Evolutionary conservation across 1,140 invertebrate genomes (phyloP).

Genomic region (Drosophila sproati): DNA sequence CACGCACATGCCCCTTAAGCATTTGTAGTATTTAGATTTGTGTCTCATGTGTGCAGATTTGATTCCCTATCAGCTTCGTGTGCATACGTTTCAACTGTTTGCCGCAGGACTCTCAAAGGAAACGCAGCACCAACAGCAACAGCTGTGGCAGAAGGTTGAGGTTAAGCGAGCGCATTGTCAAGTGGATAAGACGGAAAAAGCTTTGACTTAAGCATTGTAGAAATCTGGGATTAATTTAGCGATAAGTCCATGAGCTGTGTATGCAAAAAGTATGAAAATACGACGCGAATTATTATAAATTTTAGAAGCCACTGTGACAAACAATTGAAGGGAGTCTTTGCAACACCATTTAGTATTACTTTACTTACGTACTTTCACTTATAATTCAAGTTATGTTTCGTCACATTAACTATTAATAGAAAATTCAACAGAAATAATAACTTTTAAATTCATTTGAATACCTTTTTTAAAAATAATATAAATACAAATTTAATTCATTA

Average conservation of each 20-base stretch:
- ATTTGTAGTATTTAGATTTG: slow-evolving; percentile 33
- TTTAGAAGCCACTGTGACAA: no score
- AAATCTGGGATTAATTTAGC: slow-evolving; percentile 22
- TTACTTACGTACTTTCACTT: no score
- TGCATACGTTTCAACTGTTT: slow-evolving; percentile 27
- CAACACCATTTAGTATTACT: no score
- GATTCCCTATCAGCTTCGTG: slow-evolving; percentile 59
- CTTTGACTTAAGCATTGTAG: slow-evolving; percentile 3
- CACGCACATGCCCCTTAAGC: slow-evolving; percentile 1
- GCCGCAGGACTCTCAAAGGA: neutral
- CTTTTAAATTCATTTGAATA: no score
- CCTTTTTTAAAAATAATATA: no score
- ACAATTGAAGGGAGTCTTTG: no score
- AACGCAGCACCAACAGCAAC: neutral
- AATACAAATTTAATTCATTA: no score
- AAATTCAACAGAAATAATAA: no score
- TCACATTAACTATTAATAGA: no score
- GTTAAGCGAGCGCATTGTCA: slow-evolving; percentile 12
- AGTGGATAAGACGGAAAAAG: slow-evolving; percentile 15
- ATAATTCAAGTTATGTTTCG: no score
- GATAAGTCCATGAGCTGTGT: slow-evolving; percentile 24
- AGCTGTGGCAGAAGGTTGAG: neutral
- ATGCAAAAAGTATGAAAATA: slow-evolving; percentile 16
- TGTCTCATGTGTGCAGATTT: slow-evolving; percentile 60
- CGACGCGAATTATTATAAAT: neutral